phyloP scores from a whole-genome alignment of 2,113 vertebrate genomes.

The Tragelaphus scriptus region DNA sequence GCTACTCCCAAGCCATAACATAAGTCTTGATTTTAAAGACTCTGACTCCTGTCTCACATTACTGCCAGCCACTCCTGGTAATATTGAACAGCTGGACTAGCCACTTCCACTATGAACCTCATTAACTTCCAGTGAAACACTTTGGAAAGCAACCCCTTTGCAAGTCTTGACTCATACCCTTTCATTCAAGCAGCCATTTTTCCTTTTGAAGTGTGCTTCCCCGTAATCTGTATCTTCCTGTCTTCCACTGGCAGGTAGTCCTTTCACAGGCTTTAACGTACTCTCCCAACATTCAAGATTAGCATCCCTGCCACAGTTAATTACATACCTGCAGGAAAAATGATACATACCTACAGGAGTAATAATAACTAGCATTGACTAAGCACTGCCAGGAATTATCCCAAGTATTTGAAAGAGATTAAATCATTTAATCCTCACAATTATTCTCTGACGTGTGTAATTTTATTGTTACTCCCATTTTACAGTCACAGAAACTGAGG shows the following conservation, averaged over 20 bases:
- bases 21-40: neutral
- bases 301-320: neutral
- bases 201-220: neutral
- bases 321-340: neutral
- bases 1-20: neutral
- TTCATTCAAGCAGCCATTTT: neutral
- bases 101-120: neutral
- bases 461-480: neutral
- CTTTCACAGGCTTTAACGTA: neutral
- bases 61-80: neutral
- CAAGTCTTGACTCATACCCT: neutral
- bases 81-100: neutral
- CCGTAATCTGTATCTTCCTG: neutral
- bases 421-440: neutral
- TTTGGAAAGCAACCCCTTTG: neutral
- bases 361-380: neutral
- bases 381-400: neutral
- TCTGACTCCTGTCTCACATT: neutral
- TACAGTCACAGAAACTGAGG: neutral
- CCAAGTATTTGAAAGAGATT: neutral
- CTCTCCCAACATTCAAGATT: neutral
- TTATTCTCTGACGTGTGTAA: neutral
- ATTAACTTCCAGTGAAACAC: neutral
- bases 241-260: neutral
- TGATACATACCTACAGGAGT: neutral